Conservation (phyloP, 2,113 vertebrate genomes). For the Ellobius talpinus region DNA sequence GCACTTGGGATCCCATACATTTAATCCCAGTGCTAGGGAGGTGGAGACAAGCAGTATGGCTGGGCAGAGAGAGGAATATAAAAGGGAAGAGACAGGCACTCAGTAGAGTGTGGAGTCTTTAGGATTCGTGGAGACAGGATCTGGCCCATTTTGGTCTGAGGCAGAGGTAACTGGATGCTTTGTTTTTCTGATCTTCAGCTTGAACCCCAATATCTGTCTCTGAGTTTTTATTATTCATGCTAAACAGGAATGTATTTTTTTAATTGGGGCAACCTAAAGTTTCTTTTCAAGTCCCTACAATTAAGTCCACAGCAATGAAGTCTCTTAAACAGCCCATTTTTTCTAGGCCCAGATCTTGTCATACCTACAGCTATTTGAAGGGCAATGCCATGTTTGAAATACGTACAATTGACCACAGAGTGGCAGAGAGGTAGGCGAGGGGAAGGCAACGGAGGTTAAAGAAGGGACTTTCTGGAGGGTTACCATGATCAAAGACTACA, state of each 20-base stretch:
- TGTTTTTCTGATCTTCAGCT: too few species aligned
- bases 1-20: too few species aligned
- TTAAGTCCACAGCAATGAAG: conserved; percentile 16
- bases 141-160: too few species aligned
- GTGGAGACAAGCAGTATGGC: too few species aligned
- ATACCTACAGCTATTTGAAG: neutral
- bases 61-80: too few species aligned
- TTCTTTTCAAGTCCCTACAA: neutral
- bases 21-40: too few species aligned
- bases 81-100: too few species aligned
- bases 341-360: neutral
- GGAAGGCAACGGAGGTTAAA: neutral
- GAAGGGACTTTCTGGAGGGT: neutral
- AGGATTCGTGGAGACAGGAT: too few species aligned
- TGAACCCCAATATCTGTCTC: too few species aligned
- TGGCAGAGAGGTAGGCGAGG: neutral
- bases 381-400: neutral
- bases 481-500: neutral
- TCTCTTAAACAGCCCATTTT: neutral
- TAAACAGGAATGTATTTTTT: neutral
- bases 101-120: too few species aligned
- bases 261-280: neutral
- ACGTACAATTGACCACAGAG: neutral
- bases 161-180: too few species aligned
- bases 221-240: too few species aligned